Evolutionary conservation across 2,113 vertebrate genomes (phyloP), one percentile per base, ranked within the genome.

Genomic region (Hemichromis elongatus): DNA sequence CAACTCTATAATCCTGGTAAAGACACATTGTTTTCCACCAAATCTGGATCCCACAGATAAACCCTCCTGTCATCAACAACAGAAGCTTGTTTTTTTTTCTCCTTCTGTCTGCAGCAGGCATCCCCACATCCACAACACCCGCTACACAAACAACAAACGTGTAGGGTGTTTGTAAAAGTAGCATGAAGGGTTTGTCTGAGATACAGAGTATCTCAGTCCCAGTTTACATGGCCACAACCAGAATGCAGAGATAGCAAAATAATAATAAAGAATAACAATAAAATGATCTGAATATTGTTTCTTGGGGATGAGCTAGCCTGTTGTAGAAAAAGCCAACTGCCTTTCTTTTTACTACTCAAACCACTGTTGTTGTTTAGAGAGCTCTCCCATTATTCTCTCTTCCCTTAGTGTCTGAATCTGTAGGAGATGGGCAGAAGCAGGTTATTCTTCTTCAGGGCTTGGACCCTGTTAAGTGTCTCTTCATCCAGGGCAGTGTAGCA

Each of bases 361-460:
- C 53, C 19, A 68, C n/a, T 40, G 53, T 40, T 79, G 52, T 55
- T 79, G 13, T 42, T 42, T 56, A 70, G 54, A 89, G 53, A 85
- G 24, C 53, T 18, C n/a, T 57, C 37, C 37, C 21, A 9, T 19
- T 12, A n/a, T 35, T 53, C 19, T 37, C 13, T 21, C 45, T 78
- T 45, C 40, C 7, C 45, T 95, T 83, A 95, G 84, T 94, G 89
- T 91, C 92, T 97, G 94, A 97, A 98, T 90, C 97, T 97, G 88
- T 98, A 98, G 56, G 97, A 97, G 87, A 98, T 98, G 82, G 97
- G 97, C 84, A 98, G 93, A 26, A 98, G 96, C 84, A 98, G 94
- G 92, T 98, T 97, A 94, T 97, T 98, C 88, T 98, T 98, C 93
- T 98, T 98, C 54, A 98, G 93, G 1, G 97, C 97, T 92, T 98